Evolutionary conservation across 2,888 invertebrate species (phyloP), one percentile per base, ranked within the genome.

Genomic region (Netelia virgata): DNA sequence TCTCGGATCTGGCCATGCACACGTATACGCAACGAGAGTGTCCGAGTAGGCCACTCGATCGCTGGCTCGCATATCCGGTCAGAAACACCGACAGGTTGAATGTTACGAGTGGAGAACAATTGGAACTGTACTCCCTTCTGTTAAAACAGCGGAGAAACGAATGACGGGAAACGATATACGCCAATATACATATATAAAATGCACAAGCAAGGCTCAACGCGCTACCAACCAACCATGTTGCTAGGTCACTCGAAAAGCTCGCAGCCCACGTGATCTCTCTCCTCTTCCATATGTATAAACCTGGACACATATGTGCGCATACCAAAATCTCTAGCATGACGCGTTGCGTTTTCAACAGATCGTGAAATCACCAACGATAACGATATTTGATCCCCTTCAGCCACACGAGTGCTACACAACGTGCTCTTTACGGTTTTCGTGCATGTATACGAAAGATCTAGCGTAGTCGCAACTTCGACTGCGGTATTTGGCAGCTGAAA

Each of bases 41-140:
- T 28, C 18, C 59, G 47, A 75, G 64, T 68, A 59, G 78, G 61
- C 82, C 78, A 85, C 79, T 85, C 59, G 75, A 75, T 68, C 41
- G 59, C 55, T 75, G 68, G 43, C 66, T 82, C 72, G 20, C 41
- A 63, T 70, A 68, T 76, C 36, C 64, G 61, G 47, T 16, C 41
- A 28, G 66, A 16, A 55, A 20, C 50, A 80, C 43, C 73, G 14
- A 28, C 53, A 53, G 70, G 43, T 61, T 84, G 55, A 64, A 53
- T 72, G 55, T 63, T 64, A 72, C 66, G 75, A 82, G 79, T 70
- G 74, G 61, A 59, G 61, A 85, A 79, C 82, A 85, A 82, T 85
- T 72, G 85, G 36, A 85, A 68, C 66, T 47, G 66, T 55, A 79
- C 72, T 68, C 59, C 70, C 68, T 74, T 20, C n/a, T 36, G 43